These are phyloP conservation scores for Phataginus tetradactyla DNA, from an alignment of 2,797 vertebrate species.

Conservation along the genomic window DNA sequence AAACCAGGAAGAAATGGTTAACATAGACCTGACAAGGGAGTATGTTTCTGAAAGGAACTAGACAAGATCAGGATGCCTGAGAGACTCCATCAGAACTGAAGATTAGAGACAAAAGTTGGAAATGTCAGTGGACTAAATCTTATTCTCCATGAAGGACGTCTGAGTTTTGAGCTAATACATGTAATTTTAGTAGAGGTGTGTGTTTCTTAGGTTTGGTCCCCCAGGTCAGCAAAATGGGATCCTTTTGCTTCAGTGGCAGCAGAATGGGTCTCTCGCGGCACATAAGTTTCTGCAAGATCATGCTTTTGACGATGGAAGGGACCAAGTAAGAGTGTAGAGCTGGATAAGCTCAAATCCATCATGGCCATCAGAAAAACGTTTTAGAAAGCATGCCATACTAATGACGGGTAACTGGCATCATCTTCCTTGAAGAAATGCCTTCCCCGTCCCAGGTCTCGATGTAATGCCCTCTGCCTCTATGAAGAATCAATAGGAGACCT, in stretches of 20 bases:
- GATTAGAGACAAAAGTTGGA: background rate
- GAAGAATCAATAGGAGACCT: constrained; percentile 52
- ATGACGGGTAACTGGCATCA: background rate
- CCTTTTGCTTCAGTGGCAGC: background rate
- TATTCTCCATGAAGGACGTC: background rate
- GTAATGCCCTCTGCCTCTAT: background rate
- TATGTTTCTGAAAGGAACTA: background rate
- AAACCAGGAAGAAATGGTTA: background rate
- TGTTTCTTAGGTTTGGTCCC: background rate
- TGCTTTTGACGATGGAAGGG: background rate
- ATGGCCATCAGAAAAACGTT: constrained; percentile 22
- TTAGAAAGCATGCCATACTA: constrained; percentile 29
- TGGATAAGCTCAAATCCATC: constrained; percentile 36
- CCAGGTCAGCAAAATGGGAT: background rate
- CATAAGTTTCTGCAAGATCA: background rate
- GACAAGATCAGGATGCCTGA: background rate
- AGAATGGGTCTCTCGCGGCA: background rate
- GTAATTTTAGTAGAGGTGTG: background rate
- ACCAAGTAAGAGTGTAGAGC: background rate
- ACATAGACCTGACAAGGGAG: rapidly evolving
- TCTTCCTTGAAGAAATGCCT: constrained; percentile 33
- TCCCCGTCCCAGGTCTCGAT: background rate
- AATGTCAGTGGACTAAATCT: background rate
- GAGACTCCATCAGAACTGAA: background rate
- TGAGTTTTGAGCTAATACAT: background rate